Conservation (phyloP, 2,113 vertebrate species). For the Psittacus erithacus region DNA sequence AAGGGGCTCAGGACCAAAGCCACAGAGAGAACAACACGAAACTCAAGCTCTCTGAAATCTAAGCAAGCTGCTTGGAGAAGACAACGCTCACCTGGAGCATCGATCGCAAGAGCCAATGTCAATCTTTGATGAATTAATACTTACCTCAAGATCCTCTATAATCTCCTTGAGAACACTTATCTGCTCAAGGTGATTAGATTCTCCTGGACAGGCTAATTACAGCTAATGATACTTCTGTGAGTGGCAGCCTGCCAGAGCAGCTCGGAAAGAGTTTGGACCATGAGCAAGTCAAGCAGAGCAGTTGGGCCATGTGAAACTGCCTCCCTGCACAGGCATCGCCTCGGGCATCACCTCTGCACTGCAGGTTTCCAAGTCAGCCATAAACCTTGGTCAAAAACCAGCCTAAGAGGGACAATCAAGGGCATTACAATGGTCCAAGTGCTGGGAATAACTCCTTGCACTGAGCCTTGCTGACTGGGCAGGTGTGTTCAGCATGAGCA, state of each 20-base stretch:
- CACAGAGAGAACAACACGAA: not conserved
- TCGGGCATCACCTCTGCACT: not conserved
- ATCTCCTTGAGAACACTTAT: constrained; percentile 40
- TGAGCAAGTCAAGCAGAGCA: not conserved
- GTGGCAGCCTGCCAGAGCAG: not conserved
- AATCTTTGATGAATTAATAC: not conserved
- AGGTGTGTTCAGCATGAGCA: not conserved
- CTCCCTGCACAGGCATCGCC: not conserved
- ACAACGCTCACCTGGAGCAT: not conserved
- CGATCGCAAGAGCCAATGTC: not conserved
- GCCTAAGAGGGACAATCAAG: not conserved
- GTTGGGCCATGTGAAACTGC: not conserved
- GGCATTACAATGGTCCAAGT: not conserved
- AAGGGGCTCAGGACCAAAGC: not conserved
- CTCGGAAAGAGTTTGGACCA: not conserved
- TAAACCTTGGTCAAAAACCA: not conserved
- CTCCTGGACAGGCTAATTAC: not conserved
- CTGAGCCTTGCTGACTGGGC: not conserved
- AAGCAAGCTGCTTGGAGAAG: not conserved
- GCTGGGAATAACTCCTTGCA: not conserved
- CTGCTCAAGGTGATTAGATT: constrained; percentile 41
- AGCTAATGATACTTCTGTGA: not conserved
- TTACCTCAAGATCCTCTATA: constrained; percentile 15
- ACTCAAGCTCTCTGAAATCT: not conserved
- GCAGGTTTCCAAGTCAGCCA: not conserved